Conservation (phyloP, 2,113 vertebrate genomes). For the Amazona vittata region DNA sequence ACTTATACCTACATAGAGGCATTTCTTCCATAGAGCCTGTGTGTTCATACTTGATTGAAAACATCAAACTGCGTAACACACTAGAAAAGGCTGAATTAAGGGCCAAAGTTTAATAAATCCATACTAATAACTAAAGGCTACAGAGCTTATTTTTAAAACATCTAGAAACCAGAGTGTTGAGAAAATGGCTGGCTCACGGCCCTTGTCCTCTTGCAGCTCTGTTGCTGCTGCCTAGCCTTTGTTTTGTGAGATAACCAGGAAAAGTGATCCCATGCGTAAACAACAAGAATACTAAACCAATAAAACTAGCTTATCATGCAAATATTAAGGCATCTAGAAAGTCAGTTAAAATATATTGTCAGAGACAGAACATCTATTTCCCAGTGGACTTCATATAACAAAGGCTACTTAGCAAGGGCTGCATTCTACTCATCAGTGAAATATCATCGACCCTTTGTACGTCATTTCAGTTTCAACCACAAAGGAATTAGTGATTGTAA, state of each 20-base stretch:
- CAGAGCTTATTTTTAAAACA: slow-evolving; percentile 75
- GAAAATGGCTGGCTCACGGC: slow-evolving; percentile 73
- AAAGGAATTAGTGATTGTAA: slow-evolving; percentile 83
- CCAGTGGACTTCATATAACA: slow-evolving; percentile 91
- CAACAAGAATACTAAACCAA: slow-evolving; percentile 89
- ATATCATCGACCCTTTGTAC: slow-evolving; percentile 82
- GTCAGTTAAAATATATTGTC: slow-evolving; percentile 88
- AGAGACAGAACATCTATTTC: slow-evolving; percentile 97
- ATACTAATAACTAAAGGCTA: slow-evolving; percentile 81
- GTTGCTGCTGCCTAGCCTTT: slow-evolving; percentile 78
- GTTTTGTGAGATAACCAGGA: slow-evolving; percentile 87
- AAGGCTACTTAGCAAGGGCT: slow-evolving; percentile 90
- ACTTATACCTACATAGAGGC: slow-evolving; percentile 78
- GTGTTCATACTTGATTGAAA: slow-evolving; percentile 76
- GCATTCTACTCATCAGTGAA: slow-evolving; percentile 84
- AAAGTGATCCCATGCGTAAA: slow-evolving; percentile 92
- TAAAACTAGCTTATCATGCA: slow-evolving; percentile 98
- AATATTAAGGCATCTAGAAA: slow-evolving; percentile 99
- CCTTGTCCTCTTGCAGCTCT: slow-evolving; percentile 75
- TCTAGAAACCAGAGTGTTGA: slow-evolving; percentile 79
- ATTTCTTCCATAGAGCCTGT: slow-evolving; percentile 80
- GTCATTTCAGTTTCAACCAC: slow-evolving; percentile 77
- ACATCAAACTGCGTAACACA: slow-evolving; percentile 79
- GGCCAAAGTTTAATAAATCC: slow-evolving; percentile 81
- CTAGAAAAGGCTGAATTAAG: slow-evolving; percentile 79